phyloP scores from a whole-genome alignment of 2,113 vertebrate species.

The Atherinomorus stipes region DNA sequence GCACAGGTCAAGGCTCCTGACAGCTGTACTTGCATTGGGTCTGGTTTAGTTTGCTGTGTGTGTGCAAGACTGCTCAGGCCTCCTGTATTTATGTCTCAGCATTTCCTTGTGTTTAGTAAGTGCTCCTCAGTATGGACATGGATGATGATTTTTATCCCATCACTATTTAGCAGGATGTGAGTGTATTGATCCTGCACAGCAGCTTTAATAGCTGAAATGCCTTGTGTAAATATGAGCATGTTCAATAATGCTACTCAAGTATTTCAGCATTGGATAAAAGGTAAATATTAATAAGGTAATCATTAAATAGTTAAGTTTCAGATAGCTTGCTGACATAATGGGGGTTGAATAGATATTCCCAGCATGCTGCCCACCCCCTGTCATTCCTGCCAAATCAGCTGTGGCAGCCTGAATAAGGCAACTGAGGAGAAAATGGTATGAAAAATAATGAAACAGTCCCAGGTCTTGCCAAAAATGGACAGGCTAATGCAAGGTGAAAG shows the following conservation, averaged over 20 bases:
- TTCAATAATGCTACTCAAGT: slow-evolving; percentile 34
- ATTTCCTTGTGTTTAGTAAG: slow-evolving; percentile 32
- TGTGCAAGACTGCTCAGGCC: slow-evolving; percentile 10
- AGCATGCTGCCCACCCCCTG: slow-evolving; percentile 8
- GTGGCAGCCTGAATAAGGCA: slow-evolving; percentile 16
- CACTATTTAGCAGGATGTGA: slow-evolving; percentile 47
- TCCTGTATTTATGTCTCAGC: slow-evolving; percentile 29
- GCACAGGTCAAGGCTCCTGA: slow-evolving; percentile 44
- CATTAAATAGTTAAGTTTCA: slow-evolving; percentile 14
- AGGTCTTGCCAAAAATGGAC: slow-evolving; percentile 33
- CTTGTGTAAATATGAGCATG: slow-evolving; percentile 46
- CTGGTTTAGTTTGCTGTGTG: background rate
- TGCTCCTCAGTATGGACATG: slow-evolving; percentile 17
- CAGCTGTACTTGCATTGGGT: background rate
- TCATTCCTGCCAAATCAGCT: slow-evolving; percentile 8
- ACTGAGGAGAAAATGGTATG: slow-evolving; percentile 8
- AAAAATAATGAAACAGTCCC: slow-evolving; percentile 9
- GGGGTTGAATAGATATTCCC: slow-evolving; percentile 14
- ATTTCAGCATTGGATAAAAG: slow-evolving; percentile 31
- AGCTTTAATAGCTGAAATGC: slow-evolving; percentile 49
- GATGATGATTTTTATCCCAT: slow-evolving; percentile 42
- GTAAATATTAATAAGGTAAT: slow-evolving; percentile 48
- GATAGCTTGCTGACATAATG: slow-evolving; percentile 13
- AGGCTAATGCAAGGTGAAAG: slow-evolving; percentile 53
- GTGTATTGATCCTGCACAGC: slow-evolving; percentile 61